Evolutionary conservation across 2,113 vertebrate genomes (phyloP), one percentile per base, ranked within the genome.

Genomic region (Nycticorax nycticorax): DNA sequence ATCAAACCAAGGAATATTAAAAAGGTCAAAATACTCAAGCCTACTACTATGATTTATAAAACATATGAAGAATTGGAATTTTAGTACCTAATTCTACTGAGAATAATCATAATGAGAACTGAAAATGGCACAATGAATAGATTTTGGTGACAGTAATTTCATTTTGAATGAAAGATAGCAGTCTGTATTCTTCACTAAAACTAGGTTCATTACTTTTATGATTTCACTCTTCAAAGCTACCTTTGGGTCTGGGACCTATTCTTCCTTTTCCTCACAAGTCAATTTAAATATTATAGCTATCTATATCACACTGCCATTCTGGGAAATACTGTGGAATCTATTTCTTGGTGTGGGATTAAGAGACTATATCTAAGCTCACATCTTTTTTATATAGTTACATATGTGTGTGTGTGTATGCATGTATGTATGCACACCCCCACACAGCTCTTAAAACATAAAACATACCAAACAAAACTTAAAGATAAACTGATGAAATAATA

Each of bases 1-100:
- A 59, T 97, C 93, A 97, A 96, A 77, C 63, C 35, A 89, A 89
- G 76, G 74, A 90, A 95, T 97, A 96, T 91, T 97, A 68, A 94
- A 97, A 97, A 97, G 95, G 96, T 97, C 96, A 97, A 97, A 96
- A 97, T 93, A 96, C 55, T 97, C 91, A 95, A 97, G 60, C 81
- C 85, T 96, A 89, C 72, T 85, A 66, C 45, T 60, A 15, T 92
- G 96, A 97, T 96, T 95, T 97, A 96, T 97, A 94, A 97, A 97
- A 95, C 76, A 93, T 79, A 94, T 95, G 92, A 97, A 92, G 79
- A 96, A 89, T 64, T 96, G 59, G 52, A 94, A 88, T 96, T 97
- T 95, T 96, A 96, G 85, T 95, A 84, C 67, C 78, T 79, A 95
- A 93, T 92, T 95, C 89, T 94, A 84, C 66, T 66, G 85, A 92